Base-by-base conservation (phyloP, 1,140 invertebrate genomes). In the Antheraea mylitta region DNA sequence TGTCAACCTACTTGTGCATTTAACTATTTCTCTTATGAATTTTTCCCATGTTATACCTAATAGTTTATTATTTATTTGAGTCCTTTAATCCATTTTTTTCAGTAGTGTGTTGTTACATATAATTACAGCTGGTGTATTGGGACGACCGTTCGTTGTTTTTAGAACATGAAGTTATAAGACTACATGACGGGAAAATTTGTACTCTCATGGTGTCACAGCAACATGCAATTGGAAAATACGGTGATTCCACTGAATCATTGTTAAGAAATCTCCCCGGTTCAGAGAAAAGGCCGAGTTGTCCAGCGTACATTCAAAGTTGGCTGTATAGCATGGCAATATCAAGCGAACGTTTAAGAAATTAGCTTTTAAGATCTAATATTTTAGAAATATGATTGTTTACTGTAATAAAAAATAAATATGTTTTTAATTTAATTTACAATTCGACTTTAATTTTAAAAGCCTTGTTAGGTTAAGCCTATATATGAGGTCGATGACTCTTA, bases 61-160 rank as follows among this genome's bases (percentile, higher is more conserved):
- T 30, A 1, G 22, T 30, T 30, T 30, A 30, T 30, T 30, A 30
- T 30, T 30, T 30, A 30, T 2, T 4, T 30, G 22, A 2, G 22
- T 30, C 22, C 22, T 30, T 30, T 30, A 30, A 30, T 30, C 22
- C 1, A 30, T 30, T 30, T 30, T 30, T 30, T 30, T 30, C 22
- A 30, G 22, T 30, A 30, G 4, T 30, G 4, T 30, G 4, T 30
- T 1, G 22, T 66, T 67, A 63, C 22, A 64, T 64, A 16, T 53
- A 53, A 45, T 89, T 86, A 53, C 78, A 93, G 91, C 80, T 88
- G 45, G 94, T 97, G 60, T 97, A 96, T 80, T 98, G 97, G 96
- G 96, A 98, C 77, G 94, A 96, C 16, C 95, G 95, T 78, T 95
- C 95, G 42, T 93, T 98, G 63, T 98, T 96, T 78, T 95, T 98